phyloP scores from a whole-genome alignment of 2,888 invertebrate genomes.

The Agrochola circellaris region DNA sequence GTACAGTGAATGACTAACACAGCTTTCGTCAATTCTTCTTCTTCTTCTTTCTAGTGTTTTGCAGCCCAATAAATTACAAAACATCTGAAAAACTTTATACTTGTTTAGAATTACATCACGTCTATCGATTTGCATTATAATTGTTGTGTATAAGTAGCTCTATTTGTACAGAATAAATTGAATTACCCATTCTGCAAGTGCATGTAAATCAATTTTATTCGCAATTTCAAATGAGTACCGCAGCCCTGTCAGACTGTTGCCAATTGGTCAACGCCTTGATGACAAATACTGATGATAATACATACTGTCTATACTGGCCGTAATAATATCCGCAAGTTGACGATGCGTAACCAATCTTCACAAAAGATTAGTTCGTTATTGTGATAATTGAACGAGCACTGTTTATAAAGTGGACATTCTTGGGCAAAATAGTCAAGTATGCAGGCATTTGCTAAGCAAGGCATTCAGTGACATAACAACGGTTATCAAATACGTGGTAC shows the following conservation, averaged over 20 bases:
- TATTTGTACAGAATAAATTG: conserved; percentile 34
- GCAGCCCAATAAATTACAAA: neutral
- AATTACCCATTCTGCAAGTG: conserved; percentile 14
- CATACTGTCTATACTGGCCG: neutral
- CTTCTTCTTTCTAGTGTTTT: neutral
- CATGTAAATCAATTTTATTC: conserved; percentile 38
- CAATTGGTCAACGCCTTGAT: conserved; percentile 33
- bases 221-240: conserved; percentile 1
- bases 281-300: conserved; percentile 4
- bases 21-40: no score
- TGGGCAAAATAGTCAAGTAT: neutral
- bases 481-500: neutral
- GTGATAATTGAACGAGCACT: neutral
- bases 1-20: neutral
- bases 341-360: conserved; percentile 41
- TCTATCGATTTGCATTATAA: neutral
- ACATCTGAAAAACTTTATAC: neutral
- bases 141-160: neutral
- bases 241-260: neutral
- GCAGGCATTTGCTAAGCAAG: neutral
- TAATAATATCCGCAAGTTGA: conserved; percentile 41
- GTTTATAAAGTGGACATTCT: conserved; percentile 1
- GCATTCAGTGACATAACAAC: neutral
- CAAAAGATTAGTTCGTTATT: conserved; percentile 23
- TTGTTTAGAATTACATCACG: neutral